Base-by-base conservation (phyloP, 2,797 vertebrate species). In the Myiotriccus ornatus region DNA sequence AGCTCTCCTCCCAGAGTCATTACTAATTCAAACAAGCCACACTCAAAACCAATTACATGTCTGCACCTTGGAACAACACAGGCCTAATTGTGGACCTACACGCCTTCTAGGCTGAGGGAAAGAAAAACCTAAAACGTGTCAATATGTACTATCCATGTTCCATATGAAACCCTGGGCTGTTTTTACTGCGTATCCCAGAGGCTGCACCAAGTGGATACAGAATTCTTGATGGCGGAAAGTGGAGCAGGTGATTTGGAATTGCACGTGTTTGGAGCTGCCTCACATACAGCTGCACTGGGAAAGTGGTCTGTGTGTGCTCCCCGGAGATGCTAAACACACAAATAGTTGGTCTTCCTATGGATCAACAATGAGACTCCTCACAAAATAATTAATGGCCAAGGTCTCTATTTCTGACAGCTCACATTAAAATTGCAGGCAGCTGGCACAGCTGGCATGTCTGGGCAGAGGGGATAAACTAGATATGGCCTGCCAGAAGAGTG, bases 1-100 rank as follows among this genome's bases (percentile, higher is more conserved):
- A 94, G 60, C 41, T 53, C 30, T 91, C 39, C 90, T 83, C 57
- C 44, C 43, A 63, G 47, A 89, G 64, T 74, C 68, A 47, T 95
- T 89, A 70, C 22, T 91, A 65, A 96, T 91, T 94, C 59, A 94
- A 96, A 94, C 96, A 87, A 97, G 89, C 94, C 67, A 67, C 71
- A 78, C 63, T 91, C 92, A 86, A 81, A 90, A 84, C 68, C 63
- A 95, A 88, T 96, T 95, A 91, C 59, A 44, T 3, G 59, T 90
- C 64, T 84, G 90, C 68, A 95, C 92, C 63, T 86, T 67, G 88
- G 94, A 94, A 88, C 50, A 88, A 47, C 16, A 23, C 67, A 89
- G 65, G 59, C 77, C 88, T 90, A 62, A 83, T 47, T 93, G 39
- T 77, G 70, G 74, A 78, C 79, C 68, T 20, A 15, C 2, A 18